Evolutionary conservation across 2,888 invertebrate species (phyloP), one percentile per base, ranked within the genome.

Genomic region (Drosophila flavopinicola): DNA sequence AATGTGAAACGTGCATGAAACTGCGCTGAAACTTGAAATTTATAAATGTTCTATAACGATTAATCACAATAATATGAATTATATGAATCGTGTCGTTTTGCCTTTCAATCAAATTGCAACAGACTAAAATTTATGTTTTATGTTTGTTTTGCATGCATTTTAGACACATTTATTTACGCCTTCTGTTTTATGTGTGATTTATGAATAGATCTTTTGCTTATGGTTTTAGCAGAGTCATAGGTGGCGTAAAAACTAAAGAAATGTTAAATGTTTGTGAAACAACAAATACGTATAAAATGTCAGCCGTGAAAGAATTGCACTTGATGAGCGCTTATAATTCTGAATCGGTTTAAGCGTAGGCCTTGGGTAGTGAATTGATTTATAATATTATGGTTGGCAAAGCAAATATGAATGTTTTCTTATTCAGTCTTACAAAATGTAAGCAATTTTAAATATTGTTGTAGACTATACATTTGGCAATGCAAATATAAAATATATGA

Each of bases 301-400:
- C 61, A 41, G 20, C 47, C 60, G 17, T 13, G 15, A 2, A 29
- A 27, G 44, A 41, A 29, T 45, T 15, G 10, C 30, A 33, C 27
- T 32, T 60, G 61, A 38, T 39, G 17, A 33, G 27, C 61, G 39
- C 13, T 38, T 27, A 47, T 47, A 60, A 60, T 60, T 47, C 20
- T 23, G 39, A 60, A 60, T 47, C 61, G 61, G 39, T 29, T 60
- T 39, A 32, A n/a, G 27, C 9, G 10, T 4, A 2, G 37, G 24
- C 23, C 17, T 53, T 29, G 20, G 13, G 7, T 25, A 30, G 27
- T 33, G 39, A 33, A 30, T 27, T 56, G 13, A 48, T 23, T 29
- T 39, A 39, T 29, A 4, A 11, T 29, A 49, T 6, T 35, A 35
- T 35, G 9, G 6, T n/a, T 11, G 15, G 5, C 20, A 23, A n/a